phyloP scores from a whole-genome alignment of 2,113 vertebrate species.

The Pelecanoides urinatrix region DNA sequence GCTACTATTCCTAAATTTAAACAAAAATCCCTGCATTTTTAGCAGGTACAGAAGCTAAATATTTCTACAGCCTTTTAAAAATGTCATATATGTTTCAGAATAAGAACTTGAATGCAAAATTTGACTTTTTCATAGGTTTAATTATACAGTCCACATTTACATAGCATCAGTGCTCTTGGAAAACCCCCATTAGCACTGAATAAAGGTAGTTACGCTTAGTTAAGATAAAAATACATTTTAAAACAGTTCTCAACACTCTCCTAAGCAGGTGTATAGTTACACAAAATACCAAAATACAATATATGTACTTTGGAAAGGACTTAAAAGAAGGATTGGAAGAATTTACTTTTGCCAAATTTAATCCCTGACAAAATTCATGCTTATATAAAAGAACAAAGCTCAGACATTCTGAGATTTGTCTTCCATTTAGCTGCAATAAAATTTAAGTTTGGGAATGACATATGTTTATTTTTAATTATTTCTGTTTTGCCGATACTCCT shows the following conservation, averaged over 20 bases:
- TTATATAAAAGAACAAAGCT: neutral
- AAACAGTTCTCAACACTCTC: neutral
- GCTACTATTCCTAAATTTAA: neutral
- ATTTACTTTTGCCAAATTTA: neutral
- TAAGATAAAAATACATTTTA: conserved; percentile 3
- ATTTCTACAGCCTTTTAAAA: neutral
- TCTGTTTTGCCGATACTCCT: neutral
- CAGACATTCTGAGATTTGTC: neutral
- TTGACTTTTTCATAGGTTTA: neutral
- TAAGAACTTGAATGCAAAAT: neutral
- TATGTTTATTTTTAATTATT: neutral
- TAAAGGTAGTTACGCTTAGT: neutral
- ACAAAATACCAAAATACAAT: neutral
- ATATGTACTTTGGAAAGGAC: neutral
- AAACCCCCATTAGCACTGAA: neutral
- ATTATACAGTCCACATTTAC: neutral
- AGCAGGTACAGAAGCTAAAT: neutral
- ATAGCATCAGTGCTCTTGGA: neutral
- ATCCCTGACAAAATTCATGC: neutral
- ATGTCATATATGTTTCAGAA: neutral
- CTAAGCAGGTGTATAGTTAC: neutral
- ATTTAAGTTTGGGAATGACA: neutral
- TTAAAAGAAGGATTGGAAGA: neutral
- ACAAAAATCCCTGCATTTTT: neutral
- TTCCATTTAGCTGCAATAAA: neutral